Evolutionary conservation across 2,113 vertebrate genomes (phyloP).

Genomic region (Microtus montanus): DNA sequence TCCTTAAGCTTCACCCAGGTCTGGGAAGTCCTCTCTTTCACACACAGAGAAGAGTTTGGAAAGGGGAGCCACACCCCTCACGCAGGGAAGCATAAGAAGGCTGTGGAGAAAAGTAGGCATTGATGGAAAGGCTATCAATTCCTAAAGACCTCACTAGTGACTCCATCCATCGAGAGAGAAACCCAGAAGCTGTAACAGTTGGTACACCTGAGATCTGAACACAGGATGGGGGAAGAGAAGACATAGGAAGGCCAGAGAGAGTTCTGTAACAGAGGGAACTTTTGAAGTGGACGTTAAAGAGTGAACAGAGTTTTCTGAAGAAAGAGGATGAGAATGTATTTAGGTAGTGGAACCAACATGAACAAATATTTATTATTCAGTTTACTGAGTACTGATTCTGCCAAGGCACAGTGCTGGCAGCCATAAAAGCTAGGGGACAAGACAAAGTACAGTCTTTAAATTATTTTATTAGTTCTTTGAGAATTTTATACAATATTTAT

Average conservation of each 20-base stretch:
- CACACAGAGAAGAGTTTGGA: not conserved
- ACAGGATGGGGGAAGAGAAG: not conserved
- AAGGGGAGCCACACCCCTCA: not conserved
- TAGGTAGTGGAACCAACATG: not conserved
- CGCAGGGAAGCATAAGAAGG: not conserved
- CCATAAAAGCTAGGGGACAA: not conserved
- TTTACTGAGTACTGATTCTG: rapidly evolving
- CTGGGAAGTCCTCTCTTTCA: not conserved
- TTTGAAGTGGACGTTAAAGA: not conserved
- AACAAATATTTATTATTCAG: not conserved
- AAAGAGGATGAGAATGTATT: not conserved
- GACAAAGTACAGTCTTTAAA: not conserved
- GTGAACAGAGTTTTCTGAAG: not conserved
- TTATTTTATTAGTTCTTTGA: not conserved
- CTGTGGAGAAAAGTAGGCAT: not conserved
- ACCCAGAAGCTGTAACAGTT: not conserved
- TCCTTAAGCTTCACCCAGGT: not conserved
- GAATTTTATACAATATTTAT: not conserved
- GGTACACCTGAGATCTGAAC: not conserved
- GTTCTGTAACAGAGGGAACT: not conserved
- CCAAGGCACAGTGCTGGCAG: not conserved
- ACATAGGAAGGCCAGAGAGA: not conserved
- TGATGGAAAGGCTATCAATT: not conserved
- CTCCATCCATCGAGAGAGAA: not conserved
- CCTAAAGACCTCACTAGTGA: not conserved